phyloP scores from a whole-genome alignment of 2,888 invertebrate species.

The Conus canariensis region DNA sequence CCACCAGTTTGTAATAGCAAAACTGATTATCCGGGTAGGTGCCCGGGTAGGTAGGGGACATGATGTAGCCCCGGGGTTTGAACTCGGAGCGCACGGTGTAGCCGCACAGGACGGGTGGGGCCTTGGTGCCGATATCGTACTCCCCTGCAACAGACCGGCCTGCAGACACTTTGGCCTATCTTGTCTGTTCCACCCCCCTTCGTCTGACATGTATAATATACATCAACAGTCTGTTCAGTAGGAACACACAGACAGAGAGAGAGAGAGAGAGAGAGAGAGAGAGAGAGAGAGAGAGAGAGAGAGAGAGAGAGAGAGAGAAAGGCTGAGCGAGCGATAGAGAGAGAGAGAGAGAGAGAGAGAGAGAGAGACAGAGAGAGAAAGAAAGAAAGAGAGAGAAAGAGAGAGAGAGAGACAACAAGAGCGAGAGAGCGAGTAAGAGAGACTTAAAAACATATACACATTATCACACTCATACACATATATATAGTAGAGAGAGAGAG shows the following conservation, averaged over 20 bases:
- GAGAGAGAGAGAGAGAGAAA: neutral
- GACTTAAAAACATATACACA: too few relatives aligned
- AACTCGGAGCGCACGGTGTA: slow-evolving; percentile 86
- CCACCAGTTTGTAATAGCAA: slow-evolving; percentile 91
- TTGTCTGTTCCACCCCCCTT: slow-evolving; percentile 37
- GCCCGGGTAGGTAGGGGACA: slow-evolving; percentile 99
- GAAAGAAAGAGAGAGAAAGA: too few relatives aligned
- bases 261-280: neutral
- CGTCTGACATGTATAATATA: neutral
- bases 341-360: neutral
- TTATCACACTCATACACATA: too few relatives aligned
- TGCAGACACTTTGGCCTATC: slow-evolving; percentile 56
- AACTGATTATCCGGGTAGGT: slow-evolving; percentile 97
- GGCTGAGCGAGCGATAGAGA: neutral
- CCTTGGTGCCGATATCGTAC: slow-evolving; percentile 93
- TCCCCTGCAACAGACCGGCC: slow-evolving; percentile 80
- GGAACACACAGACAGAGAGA: neutral
- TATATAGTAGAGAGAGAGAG: too few relatives aligned
- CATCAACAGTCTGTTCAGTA: neutral
- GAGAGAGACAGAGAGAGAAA: neutral
- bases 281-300: too few relatives aligned
- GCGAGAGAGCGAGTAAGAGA: neutral
- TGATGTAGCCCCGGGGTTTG: slow-evolving; percentile 89
- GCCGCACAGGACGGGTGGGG: slow-evolving; percentile 91
- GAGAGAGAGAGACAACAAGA: too few relatives aligned